Conservation (phyloP, 2,113 vertebrate genomes). For the Hyperopisus bebe region DNA sequence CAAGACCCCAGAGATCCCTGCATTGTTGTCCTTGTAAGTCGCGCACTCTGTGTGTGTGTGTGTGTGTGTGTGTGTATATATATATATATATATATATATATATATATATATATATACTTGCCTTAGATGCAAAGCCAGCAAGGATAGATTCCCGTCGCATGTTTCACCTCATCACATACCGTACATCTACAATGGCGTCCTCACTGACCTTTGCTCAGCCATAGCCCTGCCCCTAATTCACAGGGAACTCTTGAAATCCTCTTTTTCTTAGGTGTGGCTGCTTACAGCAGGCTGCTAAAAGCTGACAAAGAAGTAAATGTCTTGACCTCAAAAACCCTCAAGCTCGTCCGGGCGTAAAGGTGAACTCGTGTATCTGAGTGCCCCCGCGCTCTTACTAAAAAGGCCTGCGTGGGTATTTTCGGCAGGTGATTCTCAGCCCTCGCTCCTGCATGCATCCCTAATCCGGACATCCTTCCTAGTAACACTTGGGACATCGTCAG, state of each 20-base stretch:
- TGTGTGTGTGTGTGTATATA: no score
- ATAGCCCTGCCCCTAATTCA: neutral
- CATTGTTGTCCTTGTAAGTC: neutral
- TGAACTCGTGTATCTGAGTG: neutral
- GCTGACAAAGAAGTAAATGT: neutral
- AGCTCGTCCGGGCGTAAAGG: neutral
- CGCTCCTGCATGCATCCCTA: neutral
- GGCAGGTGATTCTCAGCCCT: neutral
- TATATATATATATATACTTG: neutral
- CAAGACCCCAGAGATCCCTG: neutral
- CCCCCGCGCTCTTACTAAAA: neutral
- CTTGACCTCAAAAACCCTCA: neutral
- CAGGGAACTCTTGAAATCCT: slow-evolving; percentile 1
- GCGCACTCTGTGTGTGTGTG: neutral
- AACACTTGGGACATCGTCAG: neutral
- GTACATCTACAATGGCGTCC: neutral
- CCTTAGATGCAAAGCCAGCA: neutral
- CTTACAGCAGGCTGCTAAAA: neutral
- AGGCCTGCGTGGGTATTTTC: neutral
- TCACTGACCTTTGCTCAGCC: neutral
- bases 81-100: no score
- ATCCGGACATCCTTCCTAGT: neutral
- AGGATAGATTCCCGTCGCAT: neutral
- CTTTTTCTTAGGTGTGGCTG: neutral
- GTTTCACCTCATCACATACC: neutral